phyloP scores from a whole-genome alignment of 2,888 invertebrate species.

The Sinopyrophorus schimmeli region DNA sequence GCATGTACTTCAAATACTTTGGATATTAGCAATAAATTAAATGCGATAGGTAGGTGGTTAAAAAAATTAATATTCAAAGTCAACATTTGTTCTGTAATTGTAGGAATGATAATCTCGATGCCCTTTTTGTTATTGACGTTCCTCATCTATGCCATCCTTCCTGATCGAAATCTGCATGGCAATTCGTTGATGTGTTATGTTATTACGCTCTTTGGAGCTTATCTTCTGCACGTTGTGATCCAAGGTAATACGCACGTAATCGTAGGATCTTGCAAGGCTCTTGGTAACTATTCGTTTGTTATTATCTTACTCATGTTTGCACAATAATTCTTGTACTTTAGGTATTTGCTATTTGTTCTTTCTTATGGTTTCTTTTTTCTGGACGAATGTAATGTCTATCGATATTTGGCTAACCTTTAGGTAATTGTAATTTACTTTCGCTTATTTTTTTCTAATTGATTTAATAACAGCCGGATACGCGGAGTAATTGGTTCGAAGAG shows the following conservation, averaged over 20 bases:
- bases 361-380: conserved; percentile 81
- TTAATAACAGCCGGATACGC: conserved; percentile 44
- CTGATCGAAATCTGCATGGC: conserved; percentile 77
- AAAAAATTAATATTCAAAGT: too few relatives aligned
- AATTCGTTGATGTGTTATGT: conserved; percentile 77
- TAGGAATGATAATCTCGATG: conserved; percentile 72
- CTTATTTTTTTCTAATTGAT: too few relatives aligned
- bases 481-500: conserved; percentile 43
- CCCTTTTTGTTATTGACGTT: conserved; percentile 75
- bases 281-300: too few relatives aligned
- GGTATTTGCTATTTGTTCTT: conserved; percentile 75
- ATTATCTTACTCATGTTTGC: too few relatives aligned
- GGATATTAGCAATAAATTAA: too few relatives aligned
- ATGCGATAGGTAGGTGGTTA: too few relatives aligned
- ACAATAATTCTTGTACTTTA: too few relatives aligned
- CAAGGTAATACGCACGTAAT: conserved; percentile 4
- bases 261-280: neutral
- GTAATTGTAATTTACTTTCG: too few relatives aligned
- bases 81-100: too few relatives aligned
- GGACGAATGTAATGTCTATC: conserved; percentile 86
- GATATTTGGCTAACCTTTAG: conserved; percentile 85
- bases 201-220: conserved; percentile 66
- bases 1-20: too few relatives aligned
- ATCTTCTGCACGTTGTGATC: conserved; percentile 57
- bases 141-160: conserved; percentile 70